These are phyloP conservation scores for Cyprinodon variegatus DNA, from an alignment of 2,113 vertebrate genomes.

Conservation along the genomic window DNA sequence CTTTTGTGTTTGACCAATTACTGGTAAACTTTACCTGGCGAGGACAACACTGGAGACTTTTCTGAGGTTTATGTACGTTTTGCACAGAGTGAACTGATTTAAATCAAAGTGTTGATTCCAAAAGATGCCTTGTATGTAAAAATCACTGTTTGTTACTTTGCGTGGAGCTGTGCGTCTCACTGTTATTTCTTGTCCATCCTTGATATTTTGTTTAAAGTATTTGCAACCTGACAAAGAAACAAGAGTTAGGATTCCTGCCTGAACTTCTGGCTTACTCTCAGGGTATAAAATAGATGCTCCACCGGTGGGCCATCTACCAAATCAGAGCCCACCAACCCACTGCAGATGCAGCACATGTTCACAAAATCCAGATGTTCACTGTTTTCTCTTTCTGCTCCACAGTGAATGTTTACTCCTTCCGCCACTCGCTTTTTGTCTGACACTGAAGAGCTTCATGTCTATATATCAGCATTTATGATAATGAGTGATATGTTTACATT, in stretches of 20 bases:
- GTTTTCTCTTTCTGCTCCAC: not conserved
- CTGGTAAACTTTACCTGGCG: conserved; percentile 27
- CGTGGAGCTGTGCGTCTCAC: conserved; percentile 1
- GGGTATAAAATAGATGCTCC: not conserved
- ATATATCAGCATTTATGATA: not conserved
- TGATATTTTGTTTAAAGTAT: conserved; percentile 14
- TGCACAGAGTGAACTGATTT: conserved; percentile 33
- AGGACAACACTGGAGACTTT: not conserved
- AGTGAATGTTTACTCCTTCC: not conserved
- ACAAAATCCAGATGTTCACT: not conserved
- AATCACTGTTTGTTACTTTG: conserved; percentile 27
- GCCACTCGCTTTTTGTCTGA: not conserved
- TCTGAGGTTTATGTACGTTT: conserved; percentile 10
- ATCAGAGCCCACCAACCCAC: not conserved
- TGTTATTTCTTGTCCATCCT: conserved; percentile 6
- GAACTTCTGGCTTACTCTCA: not conserved
- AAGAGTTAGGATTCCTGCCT: not conserved
- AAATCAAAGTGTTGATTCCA: conserved; percentile 4
- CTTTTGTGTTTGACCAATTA: not conserved
- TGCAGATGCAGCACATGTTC: not conserved
- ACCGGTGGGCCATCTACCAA: not conserved
- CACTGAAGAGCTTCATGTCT: not conserved
- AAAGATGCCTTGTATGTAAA: conserved; percentile 9
- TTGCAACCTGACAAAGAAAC: not conserved
- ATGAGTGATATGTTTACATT: conserved; percentile 44